Evolutionary conservation across 2,888 invertebrate genomes (phyloP).

Genomic region (Platycnemis pennipes): DNA sequence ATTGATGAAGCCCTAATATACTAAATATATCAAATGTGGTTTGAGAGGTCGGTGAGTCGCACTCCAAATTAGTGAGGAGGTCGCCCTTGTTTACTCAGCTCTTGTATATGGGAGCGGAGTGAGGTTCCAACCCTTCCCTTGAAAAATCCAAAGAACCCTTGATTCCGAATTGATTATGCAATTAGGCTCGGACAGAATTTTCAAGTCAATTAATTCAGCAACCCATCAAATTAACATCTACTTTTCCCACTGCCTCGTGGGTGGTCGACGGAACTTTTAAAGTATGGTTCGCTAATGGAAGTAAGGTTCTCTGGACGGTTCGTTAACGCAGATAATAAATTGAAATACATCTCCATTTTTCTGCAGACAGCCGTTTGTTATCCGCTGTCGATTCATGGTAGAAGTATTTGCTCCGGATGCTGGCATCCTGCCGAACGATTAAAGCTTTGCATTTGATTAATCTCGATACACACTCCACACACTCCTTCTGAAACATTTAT

Average conservation of each 20-base stretch:
- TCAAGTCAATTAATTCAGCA: not conserved
- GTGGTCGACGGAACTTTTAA: not conserved
- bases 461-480: not conserved
- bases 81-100: not conserved
- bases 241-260: not conserved
- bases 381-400: not conserved
- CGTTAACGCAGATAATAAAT: not conserved
- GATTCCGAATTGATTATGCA: slow-evolving; percentile 1
- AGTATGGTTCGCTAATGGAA: not conserved
- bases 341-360: not conserved
- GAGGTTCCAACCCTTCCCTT: not conserved
- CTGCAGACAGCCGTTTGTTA: not conserved
- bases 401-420: not conserved
- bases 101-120: not conserved
- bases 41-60: not conserved
- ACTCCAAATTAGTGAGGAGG: not conserved
- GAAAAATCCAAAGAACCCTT: not conserved
- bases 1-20: too few relatives aligned
- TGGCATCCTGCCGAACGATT: not conserved
- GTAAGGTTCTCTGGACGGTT: not conserved
- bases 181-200: not conserved
- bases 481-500: not conserved
- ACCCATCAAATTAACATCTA: slow-evolving; percentile 15
- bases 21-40: too few relatives aligned
- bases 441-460: not conserved